Base-by-base conservation (phyloP, 2,113 vertebrate genomes). In the Paracanthobrama guichenoti region DNA sequence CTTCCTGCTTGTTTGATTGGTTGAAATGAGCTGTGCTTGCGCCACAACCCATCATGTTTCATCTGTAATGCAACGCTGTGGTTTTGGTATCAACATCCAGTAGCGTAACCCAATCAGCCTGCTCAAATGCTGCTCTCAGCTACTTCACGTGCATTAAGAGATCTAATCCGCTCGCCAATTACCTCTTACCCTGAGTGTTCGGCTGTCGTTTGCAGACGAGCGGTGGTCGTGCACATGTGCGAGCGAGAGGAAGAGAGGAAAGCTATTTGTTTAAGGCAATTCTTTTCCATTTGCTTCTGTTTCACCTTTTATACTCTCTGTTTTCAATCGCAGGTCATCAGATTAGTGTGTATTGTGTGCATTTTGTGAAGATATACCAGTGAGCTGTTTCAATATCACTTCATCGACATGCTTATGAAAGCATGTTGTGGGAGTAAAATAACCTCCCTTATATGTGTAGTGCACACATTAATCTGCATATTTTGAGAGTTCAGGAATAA, bases 1-100 rank as follows among this genome's bases (percentile, higher is more conserved):
- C 64, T 62, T 59, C 39, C 57, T 12, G 28, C 67, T 18, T 48
- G 18, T 85, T 59, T 48, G 60, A 67, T 80, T 80, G 79, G 84
- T 44, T 80, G 82, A 85, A 81, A 57, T 85, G 53, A 28, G 13
- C 77, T 42, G 6, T 39, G 53, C 85, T 86, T 72, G 24, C 85
- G 83, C 57, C 28, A 35, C 82, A 71, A 80, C 72, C 81, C 71
- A 26, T 87, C 80, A 81, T 72, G 31, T 73, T 78, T 64, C 86
- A 87, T 89, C 86, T 84, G 86, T 89, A 89, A 89, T 31, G 55
- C 53, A 84, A 81, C 71, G 80, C 88, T 84, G 53, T 82, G 74
- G 66, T 71, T 79, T 89, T 78, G 55, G 76, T 81, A 84, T 83
- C 83, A 87, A 80, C 81, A 80, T 76, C 83, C 74, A 76, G 74